Base-by-base conservation (phyloP, 2,797 vertebrate species). In the Rhinoraja longicauda region DNA sequence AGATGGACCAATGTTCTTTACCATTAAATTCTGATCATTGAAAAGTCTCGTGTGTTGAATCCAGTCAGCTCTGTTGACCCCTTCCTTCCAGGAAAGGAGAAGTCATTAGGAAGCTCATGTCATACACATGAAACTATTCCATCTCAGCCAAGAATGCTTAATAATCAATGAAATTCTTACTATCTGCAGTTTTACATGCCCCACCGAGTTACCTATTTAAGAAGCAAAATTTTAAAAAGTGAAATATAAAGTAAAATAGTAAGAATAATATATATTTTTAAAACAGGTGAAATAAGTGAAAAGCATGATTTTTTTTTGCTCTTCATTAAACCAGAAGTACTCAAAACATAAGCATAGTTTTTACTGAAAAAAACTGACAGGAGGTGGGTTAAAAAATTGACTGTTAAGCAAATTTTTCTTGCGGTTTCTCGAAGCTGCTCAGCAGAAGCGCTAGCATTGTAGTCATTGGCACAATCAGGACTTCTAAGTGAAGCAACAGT, bases 391-490 rank as follows among this genome's bases (percentile, higher is more conserved):
- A 93, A 91, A 70, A 93, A 91, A 70, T 13, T 32, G 72, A 93
- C 45, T 76, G 70, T 86, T 93, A 90, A 88, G 84, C 76, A 86
- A 13, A 39, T 64, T 73, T 73, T 62, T 53, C 75, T 93, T 94
- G 93, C 12, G 93, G 93, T 94, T 94, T 93, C 93, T 93, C 93
- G 93, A 93, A 93, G 76, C 92, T 77, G 84, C 88, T 73, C 77
- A 93, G 92, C 78, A 93, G 82, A 92, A 39, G 67, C 70, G 62
- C 93, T 76, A 81, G 92, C 62, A 88, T 21, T 0, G 64, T 64
- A 36, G 86, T 81, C 24, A 64, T 72, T 79, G 93, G 93, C 86
- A 64, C 79, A 67, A 19, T 24, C 32, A 77, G 29, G 17, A 19
- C 45, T 24, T 39, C 93, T 93, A 93, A 93, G 93, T 94, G 70